Percentiles rank a stretch among this genome's conserved stretches.
phyloP scores from a whole-genome alignment of 1,140 invertebrate species.

The Drosophila pallidifrons region DNA sequence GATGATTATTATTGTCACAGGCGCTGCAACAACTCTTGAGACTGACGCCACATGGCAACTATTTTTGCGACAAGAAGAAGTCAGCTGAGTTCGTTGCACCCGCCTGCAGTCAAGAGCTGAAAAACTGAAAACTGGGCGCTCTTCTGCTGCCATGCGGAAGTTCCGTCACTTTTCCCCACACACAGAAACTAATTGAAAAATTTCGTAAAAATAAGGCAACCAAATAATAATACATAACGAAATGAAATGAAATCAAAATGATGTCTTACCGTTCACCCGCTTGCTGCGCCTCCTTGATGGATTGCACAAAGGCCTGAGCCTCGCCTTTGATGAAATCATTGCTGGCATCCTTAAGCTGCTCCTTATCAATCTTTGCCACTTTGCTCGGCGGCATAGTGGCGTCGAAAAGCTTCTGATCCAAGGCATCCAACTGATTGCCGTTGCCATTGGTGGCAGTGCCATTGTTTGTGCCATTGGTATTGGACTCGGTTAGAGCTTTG shows the following conservation, averaged over 20 bases:
- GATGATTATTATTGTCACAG: constrained; percentile 37
- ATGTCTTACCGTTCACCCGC: constrained; percentile 68
- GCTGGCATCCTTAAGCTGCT: constrained; percentile 75
- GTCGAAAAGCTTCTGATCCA: constrained; percentile 62
- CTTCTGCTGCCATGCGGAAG: constrained; percentile 58
- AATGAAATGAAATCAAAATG: constrained; percentile 33
- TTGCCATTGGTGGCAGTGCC: constrained; percentile 60
- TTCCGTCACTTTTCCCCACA: constrained; percentile 1
- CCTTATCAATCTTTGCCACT: constrained; percentile 39
- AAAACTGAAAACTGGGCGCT: constrained; percentile 13
- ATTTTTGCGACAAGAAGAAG: constrained; percentile 69
- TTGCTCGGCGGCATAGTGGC: constrained; percentile 46
- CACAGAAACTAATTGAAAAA: constrained; percentile 53
- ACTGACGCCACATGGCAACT: constrained; percentile 71
- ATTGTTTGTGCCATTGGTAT: constrained; percentile 53
- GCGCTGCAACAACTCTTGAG: constrained; percentile 43
- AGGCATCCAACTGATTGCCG: constrained; percentile 12
- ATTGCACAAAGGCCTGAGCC: constrained; percentile 68
- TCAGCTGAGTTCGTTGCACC: constrained; percentile 69
- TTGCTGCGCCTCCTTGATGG: constrained; percentile 71
- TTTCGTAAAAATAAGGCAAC: constrained; percentile 30
- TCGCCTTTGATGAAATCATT: constrained; percentile 76
- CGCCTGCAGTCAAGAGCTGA: constrained; percentile 20
- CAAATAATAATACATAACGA: constrained; percentile 21
- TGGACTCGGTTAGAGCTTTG: constrained; percentile 64